Percentiles rank a stretch among this genome's conserved stretches.
Conservation (phyloP, 2,888 invertebrate genomes). For the Syrphus vitripennis region DNA sequence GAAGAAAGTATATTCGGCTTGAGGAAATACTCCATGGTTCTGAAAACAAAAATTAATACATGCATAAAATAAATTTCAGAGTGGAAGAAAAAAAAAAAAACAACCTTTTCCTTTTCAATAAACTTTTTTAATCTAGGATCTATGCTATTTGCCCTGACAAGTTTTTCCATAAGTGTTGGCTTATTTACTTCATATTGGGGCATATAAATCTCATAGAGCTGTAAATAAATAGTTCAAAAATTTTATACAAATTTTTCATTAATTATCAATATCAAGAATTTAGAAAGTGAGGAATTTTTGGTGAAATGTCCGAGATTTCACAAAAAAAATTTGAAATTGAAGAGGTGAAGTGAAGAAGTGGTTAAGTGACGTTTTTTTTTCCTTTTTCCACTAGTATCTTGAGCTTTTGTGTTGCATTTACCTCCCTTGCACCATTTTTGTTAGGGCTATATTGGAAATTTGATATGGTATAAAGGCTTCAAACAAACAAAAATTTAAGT, state of each 20-base stretch:
- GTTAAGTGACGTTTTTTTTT: too few species aligned
- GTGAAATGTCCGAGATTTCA: background rate
- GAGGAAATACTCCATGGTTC: constrained; percentile 52
- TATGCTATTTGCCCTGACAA: constrained; percentile 45
- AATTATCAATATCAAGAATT: too few species aligned
- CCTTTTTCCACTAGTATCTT: too few species aligned
- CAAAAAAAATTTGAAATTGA: too few species aligned
- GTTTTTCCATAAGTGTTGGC: constrained; percentile 46
- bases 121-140: constrained; percentile 57
- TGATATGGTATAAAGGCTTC: too few species aligned
- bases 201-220: constrained; percentile 49
- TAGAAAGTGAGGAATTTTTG: too few species aligned
- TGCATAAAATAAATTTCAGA: background rate
- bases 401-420: too few species aligned
- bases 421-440: too few species aligned
- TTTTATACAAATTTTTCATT: background rate
- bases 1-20: constrained; percentile 56
- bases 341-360: too few species aligned
- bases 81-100: too few species aligned
- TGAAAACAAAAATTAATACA: background rate
- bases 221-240: background rate
- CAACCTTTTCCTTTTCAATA: constrained; percentile 57
- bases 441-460: too few species aligned
- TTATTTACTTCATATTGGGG: constrained; percentile 41
- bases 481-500: too few species aligned